A percentile compares a stretch with the other conserved stretches of the same genome.
Conservation (phyloP, 2,113 vertebrate genomes). For the Condylura cristata region DNA sequence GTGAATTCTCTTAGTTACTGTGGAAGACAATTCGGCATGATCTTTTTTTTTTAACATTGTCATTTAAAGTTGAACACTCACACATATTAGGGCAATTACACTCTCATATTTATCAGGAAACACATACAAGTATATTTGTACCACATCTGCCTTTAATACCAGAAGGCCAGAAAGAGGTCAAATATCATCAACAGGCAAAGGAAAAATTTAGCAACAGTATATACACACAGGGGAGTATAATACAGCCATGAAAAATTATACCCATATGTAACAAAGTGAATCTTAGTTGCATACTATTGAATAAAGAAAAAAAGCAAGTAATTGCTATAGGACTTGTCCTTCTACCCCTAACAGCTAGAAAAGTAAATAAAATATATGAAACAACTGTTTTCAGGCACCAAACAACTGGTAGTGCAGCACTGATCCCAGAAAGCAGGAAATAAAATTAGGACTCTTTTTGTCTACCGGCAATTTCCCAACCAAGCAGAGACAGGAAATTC, state of each 20-base stretch:
- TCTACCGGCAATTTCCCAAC: neutral
- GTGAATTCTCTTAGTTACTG: neutral
- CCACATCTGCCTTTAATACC: neutral
- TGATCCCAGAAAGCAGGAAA: neutral
- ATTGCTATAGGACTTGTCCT: neutral
- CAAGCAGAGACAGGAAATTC: neutral
- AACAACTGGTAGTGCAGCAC: neutral
- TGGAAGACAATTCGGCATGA: neutral
- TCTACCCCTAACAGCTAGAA: neutral
- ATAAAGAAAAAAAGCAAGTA: neutral
- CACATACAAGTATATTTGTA: neutral
- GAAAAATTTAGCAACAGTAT: neutral
- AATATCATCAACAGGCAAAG: neutral
- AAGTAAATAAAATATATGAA: neutral
- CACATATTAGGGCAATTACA: neutral
- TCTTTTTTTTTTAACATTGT: neutral
- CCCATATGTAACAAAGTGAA: neutral
- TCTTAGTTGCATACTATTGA: neutral
- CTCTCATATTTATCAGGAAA: neutral
- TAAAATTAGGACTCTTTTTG: neutral
- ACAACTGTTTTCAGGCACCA: neutral
- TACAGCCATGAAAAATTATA: neutral
- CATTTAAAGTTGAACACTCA: neutral
- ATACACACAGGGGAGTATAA: neutral
- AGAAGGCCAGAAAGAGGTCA: slow-evolving; percentile 15